phyloP scores from a whole-genome alignment of 2,797 vertebrate genomes.

The Thripadectes ignobilis region DNA sequence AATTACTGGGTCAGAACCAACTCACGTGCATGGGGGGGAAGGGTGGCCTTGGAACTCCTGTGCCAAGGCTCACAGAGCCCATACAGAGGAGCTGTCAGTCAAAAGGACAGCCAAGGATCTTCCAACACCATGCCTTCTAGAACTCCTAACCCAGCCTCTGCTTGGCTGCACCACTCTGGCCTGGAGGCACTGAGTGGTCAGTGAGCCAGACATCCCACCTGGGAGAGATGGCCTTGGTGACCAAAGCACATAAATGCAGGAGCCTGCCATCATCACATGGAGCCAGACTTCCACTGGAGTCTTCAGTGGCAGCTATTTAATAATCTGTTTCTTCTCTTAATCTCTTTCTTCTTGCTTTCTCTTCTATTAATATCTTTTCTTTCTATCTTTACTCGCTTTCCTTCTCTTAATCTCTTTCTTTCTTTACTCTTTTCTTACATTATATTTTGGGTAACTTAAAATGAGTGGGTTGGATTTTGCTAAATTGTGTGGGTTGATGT shows the following conservation, averaged over 20 bases:
- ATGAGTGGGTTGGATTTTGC: neutral
- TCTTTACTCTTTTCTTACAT: neutral
- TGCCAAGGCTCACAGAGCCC: neutral
- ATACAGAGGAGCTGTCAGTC: neutral
- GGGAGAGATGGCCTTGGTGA: neutral
- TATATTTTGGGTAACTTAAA: neutral
- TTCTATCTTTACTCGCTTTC: neutral
- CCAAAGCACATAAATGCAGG: neutral
- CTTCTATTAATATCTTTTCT: neutral
- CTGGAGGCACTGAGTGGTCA: neutral
- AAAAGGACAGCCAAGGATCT: neutral
- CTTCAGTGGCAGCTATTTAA: neutral
- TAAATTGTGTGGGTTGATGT: neutral
- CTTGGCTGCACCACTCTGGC: neutral
- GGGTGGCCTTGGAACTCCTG: too few species aligned
- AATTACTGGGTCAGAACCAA: neutral
- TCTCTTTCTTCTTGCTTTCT: neutral
- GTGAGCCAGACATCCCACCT: neutral
- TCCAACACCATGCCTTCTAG: neutral
- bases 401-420: neutral
- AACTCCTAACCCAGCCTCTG: neutral
- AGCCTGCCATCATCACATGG: neutral
- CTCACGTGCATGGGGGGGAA: neutral
- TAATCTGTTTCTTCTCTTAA: neutral
- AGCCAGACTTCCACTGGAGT: neutral